Base-by-base conservation (phyloP, 1,140 invertebrate species). In the Brevipalpus yothersi region DNA sequence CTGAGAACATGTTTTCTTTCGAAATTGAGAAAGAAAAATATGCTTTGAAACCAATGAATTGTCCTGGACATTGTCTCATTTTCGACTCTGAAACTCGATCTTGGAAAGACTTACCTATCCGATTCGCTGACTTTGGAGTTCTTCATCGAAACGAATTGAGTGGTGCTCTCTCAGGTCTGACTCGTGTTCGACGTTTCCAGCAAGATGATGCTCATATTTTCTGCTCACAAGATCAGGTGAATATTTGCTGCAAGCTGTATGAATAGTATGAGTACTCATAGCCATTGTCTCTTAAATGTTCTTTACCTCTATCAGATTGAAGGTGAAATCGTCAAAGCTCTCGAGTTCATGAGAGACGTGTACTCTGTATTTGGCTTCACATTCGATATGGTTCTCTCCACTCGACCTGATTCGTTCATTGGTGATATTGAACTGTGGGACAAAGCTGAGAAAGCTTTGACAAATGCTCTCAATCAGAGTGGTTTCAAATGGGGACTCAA, bases 201-300 rank as follows among this genome's bases (percentile, higher is more conserved):
- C 94, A 99, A 71, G 94, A 99, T 72, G 94, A 98, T 74, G 94
- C 93, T 10, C 94, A 99, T 67, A 97, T 99, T 58, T 98, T 98
- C 75, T 98, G 94, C 68, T 77, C 84, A 4, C 75, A 76, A 3
- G 82, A 89, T 58, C 92, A 97, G 72, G 73, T 75, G 49, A 49
- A 41, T 53, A 13, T 39, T 31, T 11, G 5, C 31, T 57, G 13
- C n/a, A 31, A 31, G 5, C 2, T 31, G 31, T 2, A 31, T 31
- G 5, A 31, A 31, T 31, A 31, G 31, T 31, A n/a, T n/a, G n/a
- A n/a, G n/a, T n/a, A n/a, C n/a, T n/a, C n/a, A n/a, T n/a, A n/a
- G n/a, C n/a, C 31, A 2, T 31, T 31, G 31, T 31, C 5, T 31
- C 31, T 5, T 31, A 5, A 31, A 31, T 31, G 2, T 31, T 31